Conservation (phyloP, 2,888 invertebrate species). For the Sturmia bella region DNA sequence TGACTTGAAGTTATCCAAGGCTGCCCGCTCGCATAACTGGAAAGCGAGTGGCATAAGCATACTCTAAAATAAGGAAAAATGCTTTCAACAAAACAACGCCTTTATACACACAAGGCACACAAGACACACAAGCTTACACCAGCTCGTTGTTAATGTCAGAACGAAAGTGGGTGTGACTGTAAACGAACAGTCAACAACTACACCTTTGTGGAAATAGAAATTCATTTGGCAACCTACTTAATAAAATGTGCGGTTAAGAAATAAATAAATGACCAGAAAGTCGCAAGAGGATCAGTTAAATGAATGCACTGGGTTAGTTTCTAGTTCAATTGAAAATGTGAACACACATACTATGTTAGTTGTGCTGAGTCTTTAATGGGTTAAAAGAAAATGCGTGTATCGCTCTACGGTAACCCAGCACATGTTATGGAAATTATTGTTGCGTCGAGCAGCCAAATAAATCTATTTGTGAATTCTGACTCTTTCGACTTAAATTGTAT, state of each 20-base stretch:
- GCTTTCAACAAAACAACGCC: constrained; percentile 62
- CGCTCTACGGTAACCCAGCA: constrained; percentile 14
- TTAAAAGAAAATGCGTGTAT: constrained; percentile 39
- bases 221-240: constrained; percentile 60
- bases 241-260: constrained; percentile 52
- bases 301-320: neutral
- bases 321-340: neutral
- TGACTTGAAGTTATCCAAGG: constrained; percentile 36
- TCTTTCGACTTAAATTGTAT: no score
- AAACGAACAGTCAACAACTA: constrained; percentile 52
- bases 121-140: constrained; percentile 11
- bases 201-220: constrained; percentile 43
- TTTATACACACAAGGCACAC: constrained; percentile 35
- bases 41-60: constrained; percentile 46
- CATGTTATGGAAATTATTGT: neutral
- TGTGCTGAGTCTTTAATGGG: constrained; percentile 34
- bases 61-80: constrained; percentile 14
- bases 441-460: neutral
- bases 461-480: no score
- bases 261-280: constrained; percentile 37
- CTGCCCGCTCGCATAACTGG: constrained; percentile 40
- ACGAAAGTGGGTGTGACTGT: constrained; percentile 64
- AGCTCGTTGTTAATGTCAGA: constrained; percentile 30
- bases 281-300: constrained; percentile 38
- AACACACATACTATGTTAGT: no score